These are phyloP conservation scores for Aquatica leii DNA, from an alignment of 2,888 invertebrate genomes.

Conservation along the genomic window DNA sequence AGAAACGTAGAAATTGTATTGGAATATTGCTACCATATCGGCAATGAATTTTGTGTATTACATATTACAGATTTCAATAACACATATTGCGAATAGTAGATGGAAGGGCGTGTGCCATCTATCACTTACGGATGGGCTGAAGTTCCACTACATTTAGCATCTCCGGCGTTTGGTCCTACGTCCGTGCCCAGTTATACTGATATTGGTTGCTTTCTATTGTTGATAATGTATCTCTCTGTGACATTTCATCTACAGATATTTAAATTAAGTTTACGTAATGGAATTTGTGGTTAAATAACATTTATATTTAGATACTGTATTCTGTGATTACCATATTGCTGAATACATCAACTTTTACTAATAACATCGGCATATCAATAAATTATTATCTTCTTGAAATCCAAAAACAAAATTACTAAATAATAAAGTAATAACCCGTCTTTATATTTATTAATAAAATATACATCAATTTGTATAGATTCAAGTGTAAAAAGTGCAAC, in stretches of 20 bases:
- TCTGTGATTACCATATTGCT: too few relatives aligned
- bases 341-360: too few relatives aligned
- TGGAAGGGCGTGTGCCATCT: slow-evolving; percentile 61
- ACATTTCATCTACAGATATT: slow-evolving; percentile 32
- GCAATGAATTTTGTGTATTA: slow-evolving; percentile 35
- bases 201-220: slow-evolving; percentile 35
- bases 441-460: too few relatives aligned
- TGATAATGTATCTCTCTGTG: slow-evolving; percentile 39
- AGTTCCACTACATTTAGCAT: slow-evolving; percentile 63
- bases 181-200: slow-evolving; percentile 45
- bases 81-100: slow-evolving; percentile 58
- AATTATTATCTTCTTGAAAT: too few relatives aligned
- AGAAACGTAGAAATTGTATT: slow-evolving; percentile 20
- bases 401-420: too few relatives aligned
- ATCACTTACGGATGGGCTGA: slow-evolving; percentile 61
- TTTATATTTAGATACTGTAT: too few relatives aligned
- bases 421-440: too few relatives aligned
- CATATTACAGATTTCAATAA: slow-evolving; percentile 61
- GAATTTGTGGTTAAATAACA: background rate
- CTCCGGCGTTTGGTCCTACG: slow-evolving; percentile 42
- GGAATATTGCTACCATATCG: slow-evolving; percentile 12
- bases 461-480: too few relatives aligned
- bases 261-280: slow-evolving; percentile 25
- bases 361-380: too few relatives aligned
- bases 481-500: too few relatives aligned